Percentiles rank a stretch among this genome's conserved stretches.
Evolutionary conservation across 1,140 invertebrate species (phyloP).

Genomic region (Trichogramma pretiosum): DNA sequence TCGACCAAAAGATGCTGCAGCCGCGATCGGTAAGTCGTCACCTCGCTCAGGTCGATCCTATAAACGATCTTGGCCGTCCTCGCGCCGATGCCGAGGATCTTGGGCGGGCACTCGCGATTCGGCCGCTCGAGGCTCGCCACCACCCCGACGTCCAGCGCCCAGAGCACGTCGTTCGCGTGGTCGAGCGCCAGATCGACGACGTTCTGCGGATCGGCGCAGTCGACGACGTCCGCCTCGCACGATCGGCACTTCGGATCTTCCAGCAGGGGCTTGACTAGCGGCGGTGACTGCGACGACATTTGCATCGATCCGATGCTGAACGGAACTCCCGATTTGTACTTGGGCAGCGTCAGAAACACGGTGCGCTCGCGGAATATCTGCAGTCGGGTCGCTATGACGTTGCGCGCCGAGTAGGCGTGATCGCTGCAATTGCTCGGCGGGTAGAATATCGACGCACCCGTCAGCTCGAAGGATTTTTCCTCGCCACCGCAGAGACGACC

Average conservation of each 20-base stretch:
- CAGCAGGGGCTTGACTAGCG: constrained; percentile 50
- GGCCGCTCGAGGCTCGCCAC: constrained; percentile 57
- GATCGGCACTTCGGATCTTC: constrained; percentile 51
- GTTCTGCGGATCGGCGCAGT: constrained; percentile 52
- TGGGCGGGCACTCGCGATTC: constrained; percentile 54
- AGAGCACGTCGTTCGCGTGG: constrained; percentile 52
- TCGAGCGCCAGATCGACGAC: constrained; percentile 54
- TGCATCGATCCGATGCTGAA: constrained; percentile 52
- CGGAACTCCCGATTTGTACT: constrained; percentile 52
- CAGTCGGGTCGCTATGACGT: constrained; percentile 52
- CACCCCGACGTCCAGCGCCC: constrained; percentile 59
- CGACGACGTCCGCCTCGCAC: constrained; percentile 57
- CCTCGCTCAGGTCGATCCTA: constrained; percentile 46
- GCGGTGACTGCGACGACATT: no score
- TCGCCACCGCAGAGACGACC: no score
- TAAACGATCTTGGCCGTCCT: constrained; percentile 50
- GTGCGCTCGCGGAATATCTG: constrained; percentile 52
- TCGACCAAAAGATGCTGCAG: constrained; percentile 53
- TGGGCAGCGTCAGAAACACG: constrained; percentile 51
- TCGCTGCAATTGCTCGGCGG: no score
- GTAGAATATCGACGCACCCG: no score
- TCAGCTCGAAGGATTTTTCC: constrained; percentile 50
- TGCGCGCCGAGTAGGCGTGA: constrained; percentile 50
- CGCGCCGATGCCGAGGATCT: constrained; percentile 55
- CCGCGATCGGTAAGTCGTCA: constrained; percentile 43